Evolutionary conservation across 37 sponge, comb jelly and placozoan species (phyloP), one percentile per base, ranked within the genome.

Genomic region (Ianthella basta): DNA sequence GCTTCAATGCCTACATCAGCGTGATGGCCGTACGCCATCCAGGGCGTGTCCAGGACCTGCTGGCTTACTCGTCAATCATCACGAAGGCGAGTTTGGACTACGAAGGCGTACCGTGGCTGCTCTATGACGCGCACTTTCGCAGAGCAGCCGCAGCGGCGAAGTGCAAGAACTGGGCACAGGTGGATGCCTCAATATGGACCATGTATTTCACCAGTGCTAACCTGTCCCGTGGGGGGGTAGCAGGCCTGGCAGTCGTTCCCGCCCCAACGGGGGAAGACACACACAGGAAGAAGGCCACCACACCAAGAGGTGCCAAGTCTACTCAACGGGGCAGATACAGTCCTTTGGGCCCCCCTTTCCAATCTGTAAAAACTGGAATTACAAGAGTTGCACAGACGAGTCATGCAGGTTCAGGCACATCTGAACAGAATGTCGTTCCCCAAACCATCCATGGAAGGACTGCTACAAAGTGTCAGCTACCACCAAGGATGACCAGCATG

Each of bases 1-100:
- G 29, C 3, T 78, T 78, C 29, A 39, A 53, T 15, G 55, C 55
- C 29, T 78, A 35, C 36, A 78, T 44, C 0, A n/a, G 29, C 4
- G 79, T 50, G 55, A n/a, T 39, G 23, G 79, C 40, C n/a, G 4
- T 20, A 2, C 50, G 50, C 50, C 50, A 44, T 44, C 50, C 50
- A 44, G 50, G 50, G 3, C 8, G 50, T 6, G 8, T 33, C 33
- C 20, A 6, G 35, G 72, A 72, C 21, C 30, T 72, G 38, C 36
- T 72, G 72, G 72, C 79, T 2, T 78, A 78, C n/a, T 1, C 4
- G 32, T 78, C 55, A 3, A 78, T 54, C 23, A 50, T 78, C 29
- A 50, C 29, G 8, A 39, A 50, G 55, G 79, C 79, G 15, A 78
- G 79, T 18, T 23, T 20, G 3, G 55, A 78, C 24, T 78, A 29